These are phyloP conservation scores for Sinocyclocheilus anshuiensis DNA, from an alignment of 2,113 vertebrate genomes.

Conservation along the genomic window DNA sequence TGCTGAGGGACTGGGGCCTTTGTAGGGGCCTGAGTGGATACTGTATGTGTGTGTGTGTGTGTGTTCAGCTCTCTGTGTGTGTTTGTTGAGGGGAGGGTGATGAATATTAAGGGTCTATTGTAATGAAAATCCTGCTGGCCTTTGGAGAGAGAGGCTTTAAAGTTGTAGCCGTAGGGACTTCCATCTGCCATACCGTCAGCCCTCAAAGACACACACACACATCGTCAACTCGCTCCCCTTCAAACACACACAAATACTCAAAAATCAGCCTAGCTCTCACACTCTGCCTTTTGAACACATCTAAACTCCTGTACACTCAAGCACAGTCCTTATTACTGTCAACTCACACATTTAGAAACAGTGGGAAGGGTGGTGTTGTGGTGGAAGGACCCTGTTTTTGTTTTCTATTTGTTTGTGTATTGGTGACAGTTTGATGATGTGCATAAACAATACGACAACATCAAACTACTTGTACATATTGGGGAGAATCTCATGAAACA, in stretches of 20 bases:
- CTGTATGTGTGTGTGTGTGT: constrained; percentile 35
- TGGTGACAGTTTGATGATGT: constrained; percentile 13
- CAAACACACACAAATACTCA: constrained; percentile 32
- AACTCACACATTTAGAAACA: constrained; percentile 21
- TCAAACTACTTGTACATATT: not conserved
- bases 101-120: constrained; percentile 82
- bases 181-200: constrained; percentile 75
- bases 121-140: constrained; percentile 78
- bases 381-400: not conserved
- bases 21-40: constrained; percentile 49
- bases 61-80: constrained; percentile 38
- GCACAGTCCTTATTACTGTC: constrained; percentile 33
- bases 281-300: constrained; percentile 25
- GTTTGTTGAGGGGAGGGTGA: constrained; percentile 66
- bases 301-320: constrained; percentile 8
- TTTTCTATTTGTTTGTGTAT: not conserved
- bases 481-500: not conserved
- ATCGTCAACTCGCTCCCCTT: constrained; percentile 7
- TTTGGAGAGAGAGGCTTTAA: constrained; percentile 72
- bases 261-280: constrained; percentile 40
- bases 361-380: not conserved
- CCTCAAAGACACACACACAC: constrained; percentile 51
- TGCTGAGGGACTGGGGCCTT: constrained; percentile 43
- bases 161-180: constrained; percentile 77
- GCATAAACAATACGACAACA: not conserved